phyloP scores from a whole-genome alignment of 30 jellyfish, hydroid and myxozoan genomes.

The Aurelia aurita region DNA sequence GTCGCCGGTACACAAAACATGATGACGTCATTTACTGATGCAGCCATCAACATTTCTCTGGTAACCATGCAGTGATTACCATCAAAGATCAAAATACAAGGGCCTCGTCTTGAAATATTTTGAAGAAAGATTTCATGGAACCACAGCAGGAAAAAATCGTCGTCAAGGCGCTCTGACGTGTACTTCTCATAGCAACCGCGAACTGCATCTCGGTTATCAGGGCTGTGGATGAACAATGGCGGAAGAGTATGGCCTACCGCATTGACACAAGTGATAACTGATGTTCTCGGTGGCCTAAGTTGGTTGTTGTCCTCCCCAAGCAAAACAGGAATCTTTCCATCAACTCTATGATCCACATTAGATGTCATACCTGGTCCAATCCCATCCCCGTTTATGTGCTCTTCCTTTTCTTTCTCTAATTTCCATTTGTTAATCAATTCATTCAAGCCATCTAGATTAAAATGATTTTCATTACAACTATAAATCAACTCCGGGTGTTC shows the following conservation, averaged over 20 bases:
- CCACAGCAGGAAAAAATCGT: constrained; percentile 46
- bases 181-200: constrained; percentile 15
- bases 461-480: constrained; percentile 46
- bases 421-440: neutral
- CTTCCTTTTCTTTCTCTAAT: constrained; percentile 4
- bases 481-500: constrained; percentile 50
- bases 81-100: constrained; percentile 35
- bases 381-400: neutral
- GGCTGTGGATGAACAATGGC: constrained; percentile 33
- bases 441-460: constrained; percentile 6
- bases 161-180: constrained; percentile 41
- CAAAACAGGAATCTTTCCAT: constrained; percentile 32
- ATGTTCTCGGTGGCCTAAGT: neutral
- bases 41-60: constrained; percentile 46
- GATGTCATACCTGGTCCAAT: neutral
- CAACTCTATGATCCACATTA: neutral
- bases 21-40: constrained; percentile 53
- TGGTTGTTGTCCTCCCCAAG: constrained; percentile 7
- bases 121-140: constrained; percentile 48
- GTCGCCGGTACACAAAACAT: constrained; percentile 62
- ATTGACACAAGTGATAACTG: constrained; percentile 46
- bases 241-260: constrained; percentile 58
- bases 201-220: neutral
- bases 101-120: constrained; percentile 47
- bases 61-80: constrained; percentile 45